Evolutionary conservation across 1,140 invertebrate species (phyloP), one percentile per base, ranked within the genome.

Genomic region (Achroia grisella): DNA sequence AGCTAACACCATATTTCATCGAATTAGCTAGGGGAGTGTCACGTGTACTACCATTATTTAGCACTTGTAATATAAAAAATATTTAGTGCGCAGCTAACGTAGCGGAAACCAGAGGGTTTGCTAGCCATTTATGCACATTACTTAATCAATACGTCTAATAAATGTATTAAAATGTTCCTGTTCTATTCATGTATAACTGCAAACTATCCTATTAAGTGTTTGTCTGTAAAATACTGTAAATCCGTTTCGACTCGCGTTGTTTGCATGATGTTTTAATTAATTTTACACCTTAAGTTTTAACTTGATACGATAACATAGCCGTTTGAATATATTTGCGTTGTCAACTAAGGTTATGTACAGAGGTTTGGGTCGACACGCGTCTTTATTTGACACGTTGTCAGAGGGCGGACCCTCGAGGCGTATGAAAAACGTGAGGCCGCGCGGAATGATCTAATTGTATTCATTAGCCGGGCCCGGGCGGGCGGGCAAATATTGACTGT

Each of bases 371-470:
- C 48, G 17, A 23, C 17, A 23, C 17, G 48, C 51, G 58, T 70
- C 72, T 71, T 69, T 69, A 60, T 65, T 68, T 66, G 60, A 80
- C 70, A 74, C 79, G 68, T 54, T 52, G 55, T 81, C 64, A 62
- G 57, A 71, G 68, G 62, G 59, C 56, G 55, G 17, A 14, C 58
- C 60, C 61, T 55, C 69, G 62, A 65, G 69, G 77, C 73, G 73
- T 68, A 82, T 76, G 78, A 80, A 77, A 77, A 79, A 73, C 71
- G 76, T 70, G 72, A 79, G 78, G 81, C 73, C 78, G 70, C 71
- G 74, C 72, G 78, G 78, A 85, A 85, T 82, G 81, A 84, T 84
- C 78, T 84, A 82, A 84, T 81, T 82, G 76, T 84, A 80, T 84
- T 82, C 78, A 84, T 84, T 84, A 82, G 78, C 71, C 62, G 62